These are phyloP conservation scores for Siniperca undulata DNA, from an alignment of 2,797 vertebrate species.

Conservation along the genomic window DNA sequence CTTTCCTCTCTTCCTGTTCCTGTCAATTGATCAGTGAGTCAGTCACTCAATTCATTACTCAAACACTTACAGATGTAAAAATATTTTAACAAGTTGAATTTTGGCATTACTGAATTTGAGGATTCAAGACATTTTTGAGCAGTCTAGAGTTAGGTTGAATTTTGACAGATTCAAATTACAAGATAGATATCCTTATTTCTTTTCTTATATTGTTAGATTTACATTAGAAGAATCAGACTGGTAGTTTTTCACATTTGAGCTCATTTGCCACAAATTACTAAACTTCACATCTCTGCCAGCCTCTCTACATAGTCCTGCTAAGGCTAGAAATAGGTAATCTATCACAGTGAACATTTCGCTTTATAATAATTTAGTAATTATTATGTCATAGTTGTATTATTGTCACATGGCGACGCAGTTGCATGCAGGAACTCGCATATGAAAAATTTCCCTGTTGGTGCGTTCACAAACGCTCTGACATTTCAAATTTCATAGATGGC, in stretches of 20 bases:
- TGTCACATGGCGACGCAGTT: background rate
- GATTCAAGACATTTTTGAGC: background rate
- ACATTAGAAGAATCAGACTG: no score
- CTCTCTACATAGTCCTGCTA: background rate
- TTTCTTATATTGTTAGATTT: background rate
- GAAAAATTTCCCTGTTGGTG: background rate
- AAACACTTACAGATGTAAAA: background rate
- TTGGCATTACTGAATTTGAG: background rate
- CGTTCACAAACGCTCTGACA: background rate
- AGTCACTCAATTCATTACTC: background rate
- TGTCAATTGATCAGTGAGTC: slow-evolving; percentile 38
- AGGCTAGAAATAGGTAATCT: background rate
- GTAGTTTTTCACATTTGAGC: background rate
- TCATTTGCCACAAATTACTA: background rate
- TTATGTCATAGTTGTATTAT: background rate
- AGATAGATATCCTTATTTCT: background rate
- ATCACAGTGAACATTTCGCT: background rate
- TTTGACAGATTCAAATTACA: background rate
- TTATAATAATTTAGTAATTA: background rate
- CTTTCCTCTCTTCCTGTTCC: slow-evolving; percentile 86
- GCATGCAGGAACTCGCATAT: background rate
- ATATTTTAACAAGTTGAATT: background rate
- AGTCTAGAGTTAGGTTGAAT: background rate
- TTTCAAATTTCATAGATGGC: background rate
- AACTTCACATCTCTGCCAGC: slow-evolving; percentile 6